A percentile compares a stretch with the other conserved stretches of the same genome.
These are phyloP conservation scores for Numida meleagris DNA, from an alignment of 2,113 vertebrate species.

Conservation along the genomic window DNA sequence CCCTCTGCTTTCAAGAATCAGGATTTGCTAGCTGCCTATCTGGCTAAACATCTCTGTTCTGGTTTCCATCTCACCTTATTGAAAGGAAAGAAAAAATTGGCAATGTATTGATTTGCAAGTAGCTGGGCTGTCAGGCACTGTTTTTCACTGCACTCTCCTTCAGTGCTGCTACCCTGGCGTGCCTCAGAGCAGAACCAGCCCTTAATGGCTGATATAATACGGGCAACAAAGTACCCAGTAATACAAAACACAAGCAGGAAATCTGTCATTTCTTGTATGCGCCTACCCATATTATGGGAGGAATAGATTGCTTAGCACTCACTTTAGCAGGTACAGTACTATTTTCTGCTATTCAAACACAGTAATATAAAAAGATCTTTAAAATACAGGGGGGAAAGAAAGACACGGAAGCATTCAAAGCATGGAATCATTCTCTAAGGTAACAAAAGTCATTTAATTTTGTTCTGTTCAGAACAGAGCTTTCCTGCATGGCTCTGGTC, in stretches of 20 bases:
- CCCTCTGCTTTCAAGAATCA: background rate
- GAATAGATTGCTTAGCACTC: background rate
- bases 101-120: background rate
- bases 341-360: background rate
- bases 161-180: background rate
- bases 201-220: background rate
- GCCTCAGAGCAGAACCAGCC: background rate
- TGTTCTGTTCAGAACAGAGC: background rate
- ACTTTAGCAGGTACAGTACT: background rate
- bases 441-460: background rate
- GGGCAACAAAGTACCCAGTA: background rate
- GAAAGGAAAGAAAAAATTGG: background rate
- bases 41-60: background rate
- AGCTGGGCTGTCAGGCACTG: background rate
- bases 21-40: background rate
- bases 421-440: background rate
- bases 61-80: slow-evolving; percentile 5
- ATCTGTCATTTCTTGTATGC: background rate
- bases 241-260: background rate
- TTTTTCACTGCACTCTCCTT: background rate
- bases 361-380: background rate
- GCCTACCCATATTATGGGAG: background rate
- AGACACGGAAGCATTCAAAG: background rate
- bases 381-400: background rate
- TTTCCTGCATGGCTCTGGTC: background rate